Evolutionary conservation across 2,797 vertebrate species (phyloP), one percentile per base, ranked within the genome.

Genomic region (Sternotherus odoratus): DNA sequence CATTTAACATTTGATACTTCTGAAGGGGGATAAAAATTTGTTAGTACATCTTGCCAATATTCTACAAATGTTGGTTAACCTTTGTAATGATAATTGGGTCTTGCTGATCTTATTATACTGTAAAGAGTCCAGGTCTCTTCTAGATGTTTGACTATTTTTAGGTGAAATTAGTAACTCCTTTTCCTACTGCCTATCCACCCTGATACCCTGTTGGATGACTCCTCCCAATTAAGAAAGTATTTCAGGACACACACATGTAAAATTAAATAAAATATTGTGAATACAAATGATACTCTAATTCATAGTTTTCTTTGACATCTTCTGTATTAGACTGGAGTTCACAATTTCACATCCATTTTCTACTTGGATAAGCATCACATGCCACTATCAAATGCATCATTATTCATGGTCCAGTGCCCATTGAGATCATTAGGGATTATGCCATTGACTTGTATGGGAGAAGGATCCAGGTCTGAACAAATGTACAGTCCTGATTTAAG

Each of bases 1-100:
- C 91, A 49, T 90, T 96, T 75, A 89, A 26, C 84, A 66, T 89
- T 93, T 96, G 77, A 24, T 23, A 72, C 9, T 9, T 1, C 21
- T 88, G 77, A 81, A 78, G 50, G 49, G 30, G 84, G 89, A 83
- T 82, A 91, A 43, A 6, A 85, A 36, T n/a, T 43, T 46, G 43
- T 74, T 74, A 46, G 39, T 1, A 1, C 74, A 79, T 24, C 3
- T 83, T 92, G 79, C 6, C 46, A n/a, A 5, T 74, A 33, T 72
- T 92, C 3, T 77, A 1, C 60, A 53, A 69, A 88, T 83, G 88
- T 46, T 87, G 53, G 92, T 79, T 36, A 30, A 77, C 28, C 46
- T 33, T 49, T 24, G 46, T 77, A 50, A 53, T 51, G 77, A 51
- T 8, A 36, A 21, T 39, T 50, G 33, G 19, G 23, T 79, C 19